A percentile compares a stretch with the other conserved stretches of the same genome.
phyloP scores from a whole-genome alignment of 2,797 vertebrate genomes.

The Remorina albescens region DNA sequence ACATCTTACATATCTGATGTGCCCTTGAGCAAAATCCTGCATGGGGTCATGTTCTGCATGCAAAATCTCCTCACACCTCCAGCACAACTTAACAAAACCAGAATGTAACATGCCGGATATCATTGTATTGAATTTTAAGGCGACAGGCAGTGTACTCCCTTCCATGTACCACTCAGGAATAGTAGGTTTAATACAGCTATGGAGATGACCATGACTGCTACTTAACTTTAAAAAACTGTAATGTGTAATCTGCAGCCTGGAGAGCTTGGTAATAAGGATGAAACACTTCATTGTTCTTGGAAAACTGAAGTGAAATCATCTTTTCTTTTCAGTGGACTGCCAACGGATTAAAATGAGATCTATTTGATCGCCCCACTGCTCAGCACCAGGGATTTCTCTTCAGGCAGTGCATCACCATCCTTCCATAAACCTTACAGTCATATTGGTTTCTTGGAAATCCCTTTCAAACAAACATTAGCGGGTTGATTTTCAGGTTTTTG shows the following conservation, averaged over 20 bases:
- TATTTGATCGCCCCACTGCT: constrained; percentile 34
- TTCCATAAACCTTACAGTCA: neutral
- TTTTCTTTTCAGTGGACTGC: constrained; percentile 41
- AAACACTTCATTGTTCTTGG: constrained; percentile 25
- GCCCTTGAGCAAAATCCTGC: constrained; percentile 3
- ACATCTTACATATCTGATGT: neutral
- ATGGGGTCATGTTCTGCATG: neutral
- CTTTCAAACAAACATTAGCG: neutral
- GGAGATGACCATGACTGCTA: constrained; percentile 29
- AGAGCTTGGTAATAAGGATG: constrained; percentile 36
- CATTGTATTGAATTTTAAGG: constrained; percentile 9
- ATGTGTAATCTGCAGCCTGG: constrained; percentile 14
- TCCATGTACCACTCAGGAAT: constrained; percentile 5
- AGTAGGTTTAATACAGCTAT: constrained; percentile 11
- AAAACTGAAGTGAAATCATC: constrained; percentile 44
- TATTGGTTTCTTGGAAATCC: neutral
- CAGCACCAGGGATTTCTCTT: constrained; percentile 20
- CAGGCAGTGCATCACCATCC: neutral
- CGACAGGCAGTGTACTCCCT: neutral
- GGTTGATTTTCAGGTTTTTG: constrained; percentile 3
- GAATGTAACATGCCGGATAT: neutral
- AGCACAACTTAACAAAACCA: neutral
- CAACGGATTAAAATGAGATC: constrained; percentile 52
- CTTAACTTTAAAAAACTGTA: constrained; percentile 10
- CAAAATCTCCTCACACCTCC: neutral